Percentiles rank a stretch among this genome's conserved stretches.
phyloP scores from a whole-genome alignment of 2,888 invertebrate species.

The Drosophila emarginata region DNA sequence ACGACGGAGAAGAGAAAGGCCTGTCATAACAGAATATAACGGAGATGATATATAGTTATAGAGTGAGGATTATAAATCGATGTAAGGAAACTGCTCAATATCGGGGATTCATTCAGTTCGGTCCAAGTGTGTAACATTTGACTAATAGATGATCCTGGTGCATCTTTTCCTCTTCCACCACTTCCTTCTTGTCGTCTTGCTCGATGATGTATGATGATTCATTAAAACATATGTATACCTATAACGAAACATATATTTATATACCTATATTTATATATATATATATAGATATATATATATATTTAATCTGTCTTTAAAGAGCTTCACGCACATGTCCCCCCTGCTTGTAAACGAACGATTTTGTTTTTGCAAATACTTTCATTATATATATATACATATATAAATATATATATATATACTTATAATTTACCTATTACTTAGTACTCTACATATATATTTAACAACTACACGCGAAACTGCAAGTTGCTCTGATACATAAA shows the following conservation, averaged over 20 bases:
- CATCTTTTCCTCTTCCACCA: slow-evolving; percentile 14
- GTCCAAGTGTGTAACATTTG: slow-evolving; percentile 61
- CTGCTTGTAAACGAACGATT: slow-evolving; percentile 13
- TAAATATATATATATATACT: slow-evolving; percentile 29
- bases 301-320: slow-evolving; percentile 20
- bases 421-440: slow-evolving; percentile 43
- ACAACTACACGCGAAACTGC: slow-evolving; percentile 22
- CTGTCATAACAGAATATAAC: not conserved
- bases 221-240: not conserved
- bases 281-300: slow-evolving; percentile 9
- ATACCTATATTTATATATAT: slow-evolving; percentile 21
- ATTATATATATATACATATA: not conserved
- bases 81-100: slow-evolving; percentile 46
- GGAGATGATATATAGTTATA: not conserved
- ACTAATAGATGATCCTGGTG: slow-evolving; percentile 40
- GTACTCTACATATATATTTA: slow-evolving; percentile 64
- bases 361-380: slow-evolving; percentile 7
- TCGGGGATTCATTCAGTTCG: slow-evolving; percentile 31
- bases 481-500: slow-evolving; percentile 15
- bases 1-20: not conserved
- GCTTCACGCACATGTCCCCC: slow-evolving; percentile 6
- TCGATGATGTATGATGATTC: slow-evolving; percentile 30
- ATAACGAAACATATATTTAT: slow-evolving; percentile 11
- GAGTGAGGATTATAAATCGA: slow-evolving; percentile 15
- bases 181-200: slow-evolving; percentile 56